These are phyloP conservation scores for Villa cingulata DNA, from an alignment of 2,888 invertebrate genomes.

Conservation along the genomic window DNA sequence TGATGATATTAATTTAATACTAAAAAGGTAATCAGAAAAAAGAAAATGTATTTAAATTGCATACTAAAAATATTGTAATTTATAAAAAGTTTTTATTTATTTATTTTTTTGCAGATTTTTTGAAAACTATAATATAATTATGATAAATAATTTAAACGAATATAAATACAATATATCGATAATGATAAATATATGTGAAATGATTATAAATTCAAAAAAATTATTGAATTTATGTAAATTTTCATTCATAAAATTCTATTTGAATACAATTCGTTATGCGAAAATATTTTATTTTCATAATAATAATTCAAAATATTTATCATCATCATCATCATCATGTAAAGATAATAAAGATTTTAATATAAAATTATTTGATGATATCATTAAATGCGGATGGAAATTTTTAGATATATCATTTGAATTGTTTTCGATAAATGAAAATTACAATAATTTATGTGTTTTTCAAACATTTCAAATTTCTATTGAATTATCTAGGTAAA, in stretches of 20 bases:
- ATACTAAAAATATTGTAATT: not conserved
- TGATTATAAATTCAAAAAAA: not conserved
- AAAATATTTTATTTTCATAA: not conserved
- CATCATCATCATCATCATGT: no score
- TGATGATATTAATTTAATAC: not conserved
- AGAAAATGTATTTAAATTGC: no score
- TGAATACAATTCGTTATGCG: not conserved
- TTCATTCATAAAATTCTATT: no score
- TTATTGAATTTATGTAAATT: not conserved
- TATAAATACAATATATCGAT: not conserved
- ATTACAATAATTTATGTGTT: not conserved
- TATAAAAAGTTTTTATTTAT: not conserved
- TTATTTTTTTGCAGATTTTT: no score
- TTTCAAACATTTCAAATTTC: not conserved
- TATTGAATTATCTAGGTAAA: not conserved
- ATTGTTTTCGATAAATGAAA: not conserved
- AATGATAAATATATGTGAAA: not conserved
- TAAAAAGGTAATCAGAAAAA: not conserved
- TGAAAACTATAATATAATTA: not conserved
- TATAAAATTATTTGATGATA: not conserved
- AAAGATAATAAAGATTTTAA: no score
- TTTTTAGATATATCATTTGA: not conserved
- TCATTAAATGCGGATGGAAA: not conserved
- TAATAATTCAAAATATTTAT: no score
- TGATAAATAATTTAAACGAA: not conserved